phyloP scores from a whole-genome alignment of 1,140 invertebrate species.

The Pomacea maculata region DNA sequence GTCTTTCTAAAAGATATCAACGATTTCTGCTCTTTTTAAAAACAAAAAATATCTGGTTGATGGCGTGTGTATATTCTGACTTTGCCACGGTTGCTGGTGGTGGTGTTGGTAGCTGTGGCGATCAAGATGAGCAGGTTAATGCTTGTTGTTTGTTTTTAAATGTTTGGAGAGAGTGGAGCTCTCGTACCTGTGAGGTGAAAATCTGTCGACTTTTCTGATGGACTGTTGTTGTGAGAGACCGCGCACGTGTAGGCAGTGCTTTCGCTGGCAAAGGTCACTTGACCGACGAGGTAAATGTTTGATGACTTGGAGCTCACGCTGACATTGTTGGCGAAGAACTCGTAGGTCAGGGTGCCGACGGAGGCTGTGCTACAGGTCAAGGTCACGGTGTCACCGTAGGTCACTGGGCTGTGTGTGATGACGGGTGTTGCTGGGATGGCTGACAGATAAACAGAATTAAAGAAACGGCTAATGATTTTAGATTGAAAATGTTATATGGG shows the following conservation, averaged over 20 bases:
- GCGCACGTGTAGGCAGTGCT: not conserved
- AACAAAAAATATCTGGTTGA: too few relatives aligned
- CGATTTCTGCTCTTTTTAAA: too few relatives aligned
- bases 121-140: too few relatives aligned
- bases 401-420: not conserved
- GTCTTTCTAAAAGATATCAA: too few relatives aligned
- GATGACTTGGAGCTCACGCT: not conserved
- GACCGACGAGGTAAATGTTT: not conserved
- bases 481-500: too few relatives aligned
- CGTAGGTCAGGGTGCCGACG: not conserved
- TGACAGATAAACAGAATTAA: not conserved
- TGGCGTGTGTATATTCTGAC: too few relatives aligned
- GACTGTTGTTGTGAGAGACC: not conserved
- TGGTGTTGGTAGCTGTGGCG: too few relatives aligned
- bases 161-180: too few relatives aligned
- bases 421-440: not conserved
- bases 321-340: not conserved
- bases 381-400: conserved; percentile 6
- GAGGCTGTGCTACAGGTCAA: not conserved
- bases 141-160: too few relatives aligned
- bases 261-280: not conserved
- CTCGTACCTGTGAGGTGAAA: conserved; percentile 1
- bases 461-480: too few relatives aligned
- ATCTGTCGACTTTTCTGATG: not conserved
- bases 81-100: too few relatives aligned